phyloP scores from a whole-genome alignment of 1,140 invertebrate genomes.

The Lordiphosa mommai region DNA sequence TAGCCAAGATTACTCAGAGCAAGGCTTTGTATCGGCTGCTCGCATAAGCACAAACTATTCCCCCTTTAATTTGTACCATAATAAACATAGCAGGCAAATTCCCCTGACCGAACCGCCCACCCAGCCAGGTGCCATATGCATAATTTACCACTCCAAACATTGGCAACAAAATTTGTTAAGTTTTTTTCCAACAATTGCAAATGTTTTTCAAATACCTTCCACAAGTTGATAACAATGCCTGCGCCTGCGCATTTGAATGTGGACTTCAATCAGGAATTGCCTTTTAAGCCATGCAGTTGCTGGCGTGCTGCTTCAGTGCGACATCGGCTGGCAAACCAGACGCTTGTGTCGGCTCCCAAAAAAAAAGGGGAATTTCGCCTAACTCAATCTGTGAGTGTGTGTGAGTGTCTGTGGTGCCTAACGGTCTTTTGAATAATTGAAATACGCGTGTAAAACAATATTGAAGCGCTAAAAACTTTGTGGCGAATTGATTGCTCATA shows the following conservation, averaged over 20 bases:
- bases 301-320: conserved; percentile 38
- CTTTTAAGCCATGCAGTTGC: conserved; percentile 42
- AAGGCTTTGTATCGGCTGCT: no score
- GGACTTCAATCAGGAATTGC: conserved; percentile 27
- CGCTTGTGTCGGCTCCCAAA: conserved; percentile 23
- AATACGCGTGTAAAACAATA: conserved; percentile 35
- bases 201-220: conserved; percentile 64
- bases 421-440: conserved; percentile 65
- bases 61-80: no score
- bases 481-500: conserved; percentile 58
- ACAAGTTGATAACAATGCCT: conserved; percentile 12
- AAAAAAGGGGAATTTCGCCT: neutral
- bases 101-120: conserved; percentile 13
- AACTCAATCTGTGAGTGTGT: neutral
- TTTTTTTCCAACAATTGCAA: conserved; percentile 31
- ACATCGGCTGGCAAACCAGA: conserved; percentile 52
- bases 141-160: conserved; percentile 48
- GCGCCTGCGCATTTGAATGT: conserved; percentile 50
- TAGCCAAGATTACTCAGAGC: no score
- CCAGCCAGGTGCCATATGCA: conserved; percentile 41
- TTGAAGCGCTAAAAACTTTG: conserved; percentile 21
- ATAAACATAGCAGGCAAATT: no score
- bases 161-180: conserved; percentile 31
- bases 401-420: conserved; percentile 14
- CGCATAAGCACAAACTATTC: no score